phyloP scores from a whole-genome alignment of 2,888 invertebrate species.

The Anorthoa munda region DNA sequence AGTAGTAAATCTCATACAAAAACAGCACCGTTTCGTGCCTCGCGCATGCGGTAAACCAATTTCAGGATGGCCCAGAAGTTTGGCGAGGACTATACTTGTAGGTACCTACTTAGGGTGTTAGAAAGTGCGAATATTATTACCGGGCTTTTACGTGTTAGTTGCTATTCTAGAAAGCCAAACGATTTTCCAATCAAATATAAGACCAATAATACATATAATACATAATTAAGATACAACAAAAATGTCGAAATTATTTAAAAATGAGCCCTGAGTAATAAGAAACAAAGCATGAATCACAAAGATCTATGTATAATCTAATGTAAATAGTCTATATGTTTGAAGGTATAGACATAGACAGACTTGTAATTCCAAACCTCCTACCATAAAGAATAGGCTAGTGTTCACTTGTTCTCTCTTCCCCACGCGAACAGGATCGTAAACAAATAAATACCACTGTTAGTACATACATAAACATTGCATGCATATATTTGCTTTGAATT shows the following conservation, averaged over 20 bases:
- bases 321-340: conserved; percentile 71
- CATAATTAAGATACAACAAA: not conserved
- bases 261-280: conserved; percentile 63
- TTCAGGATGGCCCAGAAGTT: no score
- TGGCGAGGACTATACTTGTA: no score
- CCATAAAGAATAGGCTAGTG: conserved; percentile 87
- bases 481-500: conserved; percentile 50
- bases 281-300: conserved; percentile 64
- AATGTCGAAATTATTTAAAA: conserved; percentile 26
- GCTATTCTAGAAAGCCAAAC: conserved; percentile 35
- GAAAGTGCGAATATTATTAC: conserved; percentile 18
- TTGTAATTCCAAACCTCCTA: conserved; percentile 86
- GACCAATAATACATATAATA: conserved; percentile 10
- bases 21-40: no score
- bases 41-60: no score
- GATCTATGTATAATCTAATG: conserved; percentile 60
- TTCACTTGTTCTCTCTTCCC: conserved; percentile 89
- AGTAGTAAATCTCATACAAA: no score
- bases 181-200: conserved; percentile 6
- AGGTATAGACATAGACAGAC: conserved; percentile 73
- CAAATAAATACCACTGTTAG: conserved; percentile 87
- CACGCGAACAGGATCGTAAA: conserved; percentile 85
- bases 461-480: conserved; percentile 69
- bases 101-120: conserved; percentile 6
- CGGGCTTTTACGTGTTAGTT: conserved; percentile 16